Evolutionary conservation across 2,797 vertebrate species (phyloP), one percentile per base, ranked within the genome.

Genomic region (Phoxinus dragarum): DNA sequence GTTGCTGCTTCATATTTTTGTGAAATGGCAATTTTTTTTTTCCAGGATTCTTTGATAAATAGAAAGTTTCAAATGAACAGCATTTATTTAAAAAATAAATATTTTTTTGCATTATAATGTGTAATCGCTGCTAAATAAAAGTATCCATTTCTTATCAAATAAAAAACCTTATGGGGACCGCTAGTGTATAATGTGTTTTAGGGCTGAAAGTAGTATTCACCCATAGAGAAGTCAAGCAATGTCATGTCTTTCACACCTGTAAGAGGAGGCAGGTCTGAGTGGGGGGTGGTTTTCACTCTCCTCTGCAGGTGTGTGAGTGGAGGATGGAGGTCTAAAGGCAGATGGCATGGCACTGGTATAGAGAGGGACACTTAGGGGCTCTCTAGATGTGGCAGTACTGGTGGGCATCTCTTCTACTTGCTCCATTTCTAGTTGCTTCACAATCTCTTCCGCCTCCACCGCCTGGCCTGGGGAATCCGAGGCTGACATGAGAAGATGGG

Each of bases 361-460:
- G 91, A 95, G 49, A 9, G 85, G 81, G 44, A 85, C 71, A 72
- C 93, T 92, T 82, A 92, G 47, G 66, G 94, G 92, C 91, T 94
- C 92, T 23, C 91, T 91, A 68, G 92, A 92, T 66, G 92, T 95
- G 21, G 95, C 95, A 5, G 96, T 97, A 91, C 96, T 97, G 86
- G 96, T 97, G 73, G 97, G 96, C 1, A 94, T 97, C 93, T 98
- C 98, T 59, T 97, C 97, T 40, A 96, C 96, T 91, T 98, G 97
- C 84, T 99, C 98, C 92, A 99, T 96, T 86, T 99, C 98, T 89
- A 99, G 96, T 93, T 99, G 97, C 89, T 98, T 99, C 67, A 99
- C 97, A 59, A 99, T 97, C 89, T 99, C 98, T 91, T 99, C 98
- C 0, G 98, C 98, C 84, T 99, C 98, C 89, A 98, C 89, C 0